phyloP scores from a whole-genome alignment of 2,888 invertebrate species.

The Hedychridium roseum region DNA sequence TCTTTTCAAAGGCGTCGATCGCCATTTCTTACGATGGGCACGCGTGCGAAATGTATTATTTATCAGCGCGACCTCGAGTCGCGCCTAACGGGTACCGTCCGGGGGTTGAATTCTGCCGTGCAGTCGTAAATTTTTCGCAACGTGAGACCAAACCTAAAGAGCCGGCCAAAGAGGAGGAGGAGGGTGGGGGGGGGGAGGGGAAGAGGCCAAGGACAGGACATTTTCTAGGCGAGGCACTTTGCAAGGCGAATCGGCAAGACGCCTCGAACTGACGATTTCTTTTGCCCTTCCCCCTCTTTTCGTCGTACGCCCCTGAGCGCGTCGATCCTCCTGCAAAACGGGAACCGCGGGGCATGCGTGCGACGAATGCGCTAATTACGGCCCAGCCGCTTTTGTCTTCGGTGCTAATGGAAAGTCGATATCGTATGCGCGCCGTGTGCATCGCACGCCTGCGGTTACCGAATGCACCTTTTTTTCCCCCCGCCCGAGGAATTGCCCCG shows the following conservation, averaged over 20 bases:
- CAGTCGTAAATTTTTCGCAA: too few relatives aligned
- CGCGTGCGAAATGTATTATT: slow-evolving; percentile 52
- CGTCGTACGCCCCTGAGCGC: slow-evolving; percentile 7
- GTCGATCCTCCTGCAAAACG: slow-evolving; percentile 13
- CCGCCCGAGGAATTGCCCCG: too few relatives aligned
- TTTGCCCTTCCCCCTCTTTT: too few relatives aligned
- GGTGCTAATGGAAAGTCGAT: neutral
- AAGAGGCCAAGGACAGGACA: too few relatives aligned
- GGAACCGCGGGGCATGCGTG: slow-evolving; percentile 9
- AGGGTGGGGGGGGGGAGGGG: too few relatives aligned
- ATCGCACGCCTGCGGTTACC: too few relatives aligned
- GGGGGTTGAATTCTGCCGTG: slow-evolving; percentile 17
- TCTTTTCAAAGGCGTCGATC: slow-evolving; percentile 45
- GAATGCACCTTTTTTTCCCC: too few relatives aligned
- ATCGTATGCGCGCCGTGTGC: too few relatives aligned
- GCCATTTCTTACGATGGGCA: slow-evolving; percentile 43
- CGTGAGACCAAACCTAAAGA: too few relatives aligned
- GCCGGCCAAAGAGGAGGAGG: too few relatives aligned
- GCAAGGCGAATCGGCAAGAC: slow-evolving; percentile 16
- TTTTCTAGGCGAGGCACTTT: slow-evolving; percentile 2
- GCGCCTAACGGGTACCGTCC: slow-evolving; percentile 27
- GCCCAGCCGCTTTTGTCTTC: slow-evolving; percentile 4
- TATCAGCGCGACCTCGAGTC: slow-evolving; percentile 36
- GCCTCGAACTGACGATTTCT: slow-evolving; percentile 6
- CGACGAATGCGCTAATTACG: slow-evolving; percentile 28